phyloP scores from a whole-genome alignment of 2,888 invertebrate genomes.

The Rhingia campestris region DNA sequence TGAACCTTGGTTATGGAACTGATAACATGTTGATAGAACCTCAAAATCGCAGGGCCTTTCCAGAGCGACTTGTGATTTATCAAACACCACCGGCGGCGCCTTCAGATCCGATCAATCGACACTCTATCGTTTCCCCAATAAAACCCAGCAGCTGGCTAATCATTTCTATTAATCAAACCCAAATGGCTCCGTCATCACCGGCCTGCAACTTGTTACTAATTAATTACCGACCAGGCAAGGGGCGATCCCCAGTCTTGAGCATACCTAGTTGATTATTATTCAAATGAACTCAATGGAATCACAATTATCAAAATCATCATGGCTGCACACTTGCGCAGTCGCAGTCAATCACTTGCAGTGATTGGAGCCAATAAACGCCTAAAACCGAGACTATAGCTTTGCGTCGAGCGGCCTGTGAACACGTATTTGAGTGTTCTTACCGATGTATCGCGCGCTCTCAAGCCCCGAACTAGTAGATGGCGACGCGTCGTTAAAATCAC shows the following conservation, averaged over 20 bases:
- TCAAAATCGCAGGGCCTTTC: not conserved
- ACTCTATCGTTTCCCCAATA: not conserved
- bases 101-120: constrained; percentile 18
- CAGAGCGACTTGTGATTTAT: not conserved
- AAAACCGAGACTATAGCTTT: constrained; percentile 20
- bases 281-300: constrained; percentile 48
- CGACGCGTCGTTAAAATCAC: constrained; percentile 52
- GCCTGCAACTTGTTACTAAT: constrained; percentile 2
- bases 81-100: not conserved
- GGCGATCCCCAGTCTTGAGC: not conserved
- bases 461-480: not conserved
- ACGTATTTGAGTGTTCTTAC: too few species aligned
- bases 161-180: constrained; percentile 44
- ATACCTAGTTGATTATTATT: constrained; percentile 43
- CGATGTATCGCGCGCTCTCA: not conserved
- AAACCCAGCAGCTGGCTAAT: not conserved
- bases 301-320: constrained; percentile 40
- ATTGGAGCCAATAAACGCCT: constrained; percentile 40
- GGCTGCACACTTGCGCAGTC: constrained; percentile 23
- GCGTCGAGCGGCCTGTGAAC: not conserved
- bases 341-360: constrained; percentile 22
- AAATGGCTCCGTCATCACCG: not conserved
- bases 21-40: too few species aligned
- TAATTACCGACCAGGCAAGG: constrained; percentile 11
- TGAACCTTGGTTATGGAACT: too few species aligned